Base-by-base conservation (phyloP, 2,797 vertebrate species). In the Ptychobarbus kaznakovi region DNA sequence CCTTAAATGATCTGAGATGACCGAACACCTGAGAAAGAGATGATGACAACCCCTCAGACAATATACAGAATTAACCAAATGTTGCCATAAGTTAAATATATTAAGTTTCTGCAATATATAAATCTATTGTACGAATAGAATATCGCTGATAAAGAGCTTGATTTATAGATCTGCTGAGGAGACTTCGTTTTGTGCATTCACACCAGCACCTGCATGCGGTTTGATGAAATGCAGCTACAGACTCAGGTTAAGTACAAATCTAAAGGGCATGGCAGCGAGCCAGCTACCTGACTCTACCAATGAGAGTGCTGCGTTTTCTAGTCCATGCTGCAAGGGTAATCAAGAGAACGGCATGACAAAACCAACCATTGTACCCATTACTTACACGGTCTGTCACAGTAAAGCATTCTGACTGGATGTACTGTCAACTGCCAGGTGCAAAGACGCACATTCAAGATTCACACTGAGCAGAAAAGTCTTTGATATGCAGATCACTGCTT, bases 151-250 rank as follows among this genome's bases (percentile, higher is more conserved):
- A 44, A 72, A 85, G 75, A 80, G 87, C 89, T 90, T 90, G 85
- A 93, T 91, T 89, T 84, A 87, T 81, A 77, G 83, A 86, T 80
- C 51, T 44, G 76, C 53, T 78, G 83, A 89, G 58, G 51, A 83
- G 80, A 77, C 35, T 44, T 69, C 4, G 53, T 66, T 70, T 72
- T 84, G 18, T 32, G 80, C 51, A 82, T 84, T 82, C 70, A 73
- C 72, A 65, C 65, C 72, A 58, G 63, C 85, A 61, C 72, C 38
- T 18, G 81, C 25, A 44, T 53, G 53, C 49, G 11, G 28, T 82
- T 79, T 82, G 69, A 87, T 86, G 68, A 76, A 84, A 77, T 63
- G 83, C 68, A 63, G 58, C 46, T 66, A 49, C 42, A 82, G 65
- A 63, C 82, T 58, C 42, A 40, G 69, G 61, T 85, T 84, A 87